Conservation (phyloP, 2,888 invertebrate species). For the Ryuthela nishihirai region DNA sequence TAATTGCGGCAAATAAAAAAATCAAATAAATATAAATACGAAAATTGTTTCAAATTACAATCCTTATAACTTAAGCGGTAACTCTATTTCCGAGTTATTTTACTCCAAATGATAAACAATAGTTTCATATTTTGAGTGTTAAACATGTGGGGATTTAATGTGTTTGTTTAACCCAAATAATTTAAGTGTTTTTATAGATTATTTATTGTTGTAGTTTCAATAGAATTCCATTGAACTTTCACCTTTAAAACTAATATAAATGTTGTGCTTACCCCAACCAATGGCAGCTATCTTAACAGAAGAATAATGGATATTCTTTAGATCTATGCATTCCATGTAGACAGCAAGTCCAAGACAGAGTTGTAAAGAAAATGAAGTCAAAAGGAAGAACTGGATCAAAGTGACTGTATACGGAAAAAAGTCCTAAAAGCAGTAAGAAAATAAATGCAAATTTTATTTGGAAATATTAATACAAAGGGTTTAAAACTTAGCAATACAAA, state of each 20-base stretch:
- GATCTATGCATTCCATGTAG: conserved; percentile 31
- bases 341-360: conserved; percentile 32
- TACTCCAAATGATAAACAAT: no score
- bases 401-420: conserved; percentile 34
- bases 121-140: no score
- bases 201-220: background rate
- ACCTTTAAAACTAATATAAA: background rate
- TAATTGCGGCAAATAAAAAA: no score
- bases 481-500: no score
- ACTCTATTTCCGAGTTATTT: no score
- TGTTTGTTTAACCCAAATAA: background rate
- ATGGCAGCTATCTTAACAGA: conserved; percentile 35
- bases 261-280: conserved; percentile 32
- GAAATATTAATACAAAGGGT: no score
- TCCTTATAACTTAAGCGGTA: no score
- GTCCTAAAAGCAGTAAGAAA: no score
- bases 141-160: no score
- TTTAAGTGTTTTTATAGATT: background rate
- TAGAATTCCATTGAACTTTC: background rate
- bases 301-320: conserved; percentile 32
- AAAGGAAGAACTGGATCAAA: conserved; percentile 37
- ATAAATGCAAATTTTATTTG: no score
- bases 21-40: no score
- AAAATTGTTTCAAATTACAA: no score
- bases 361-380: conserved; percentile 37